These are phyloP conservation scores for Euleptes europaea DNA, from an alignment of 2,113 vertebrate genomes.

Conservation along the genomic window DNA sequence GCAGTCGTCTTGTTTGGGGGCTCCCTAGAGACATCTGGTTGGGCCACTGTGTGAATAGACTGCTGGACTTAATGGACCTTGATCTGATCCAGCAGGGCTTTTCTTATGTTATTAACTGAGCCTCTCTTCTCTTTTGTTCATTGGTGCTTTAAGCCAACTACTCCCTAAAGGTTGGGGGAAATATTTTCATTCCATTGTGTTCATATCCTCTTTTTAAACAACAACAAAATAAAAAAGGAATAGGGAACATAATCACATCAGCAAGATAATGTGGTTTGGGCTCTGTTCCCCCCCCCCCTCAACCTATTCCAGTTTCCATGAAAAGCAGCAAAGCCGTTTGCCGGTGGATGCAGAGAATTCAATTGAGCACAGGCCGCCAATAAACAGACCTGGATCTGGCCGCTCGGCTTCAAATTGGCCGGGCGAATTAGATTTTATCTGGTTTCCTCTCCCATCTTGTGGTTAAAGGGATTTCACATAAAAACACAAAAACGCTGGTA, in stretches of 20 bases:
- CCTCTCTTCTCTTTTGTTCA: too few species aligned
- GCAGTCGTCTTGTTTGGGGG: too few species aligned
- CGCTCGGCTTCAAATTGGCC: slow-evolving; percentile 37
- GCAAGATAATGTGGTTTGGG: not conserved
- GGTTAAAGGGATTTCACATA: not conserved
- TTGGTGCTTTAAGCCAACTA: too few species aligned
- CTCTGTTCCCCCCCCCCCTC: not conserved
- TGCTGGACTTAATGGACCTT: too few species aligned
- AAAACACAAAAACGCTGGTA: too few species aligned
- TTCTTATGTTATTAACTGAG: too few species aligned
- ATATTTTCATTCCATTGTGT: too few species aligned
- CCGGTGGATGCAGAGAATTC: slow-evolving; percentile 45
- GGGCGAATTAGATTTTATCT: slow-evolving; percentile 49
- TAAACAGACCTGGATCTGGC: slow-evolving; percentile 40
- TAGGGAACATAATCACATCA: not conserved
- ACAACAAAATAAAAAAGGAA: not conserved
- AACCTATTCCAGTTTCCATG: not conserved
- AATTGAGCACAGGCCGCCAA: slow-evolving; percentile 45
- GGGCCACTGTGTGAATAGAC: too few species aligned
- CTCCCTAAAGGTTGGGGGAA: not conserved
- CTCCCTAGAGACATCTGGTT: too few species aligned
- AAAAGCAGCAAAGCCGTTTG: slow-evolving; percentile 4
- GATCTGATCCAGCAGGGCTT: too few species aligned
- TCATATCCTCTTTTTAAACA: slow-evolving; percentile 3
- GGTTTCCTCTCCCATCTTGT: not conserved